Percentiles rank a stretch among this genome's conserved stretches.
Evolutionary conservation across 2,888 invertebrate genomes (phyloP).

Genomic region (Meta bourneti): DNA sequence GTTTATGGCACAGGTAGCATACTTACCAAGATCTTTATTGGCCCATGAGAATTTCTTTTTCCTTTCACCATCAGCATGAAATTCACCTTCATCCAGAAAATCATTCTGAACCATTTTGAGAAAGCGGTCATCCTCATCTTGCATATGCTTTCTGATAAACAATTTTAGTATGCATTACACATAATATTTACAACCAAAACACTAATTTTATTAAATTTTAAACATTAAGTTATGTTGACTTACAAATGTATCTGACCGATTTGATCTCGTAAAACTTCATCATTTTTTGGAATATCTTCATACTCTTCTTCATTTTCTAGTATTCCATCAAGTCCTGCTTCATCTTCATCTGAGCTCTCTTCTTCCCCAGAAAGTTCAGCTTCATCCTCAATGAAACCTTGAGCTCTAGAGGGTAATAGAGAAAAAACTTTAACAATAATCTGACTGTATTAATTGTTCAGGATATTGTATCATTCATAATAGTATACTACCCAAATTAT

Average conservation of each 20-base stretch:
- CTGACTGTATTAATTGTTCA: too few relatives aligned
- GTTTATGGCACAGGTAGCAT: background rate
- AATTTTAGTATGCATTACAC: background rate
- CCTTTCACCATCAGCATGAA: slow-evolving; percentile 13
- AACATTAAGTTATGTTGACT: background rate
- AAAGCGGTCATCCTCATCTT: slow-evolving; percentile 39
- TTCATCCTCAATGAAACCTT: slow-evolving; percentile 33
- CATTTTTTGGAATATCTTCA: slow-evolving; percentile 16
- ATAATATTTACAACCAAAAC: background rate
- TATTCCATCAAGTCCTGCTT: slow-evolving; percentile 20
- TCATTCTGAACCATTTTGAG: slow-evolving; percentile 13
- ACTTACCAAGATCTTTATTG: slow-evolving; percentile 2
- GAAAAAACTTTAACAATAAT: too few relatives aligned
- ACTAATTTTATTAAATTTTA: background rate
- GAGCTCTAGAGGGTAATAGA: too few relatives aligned
- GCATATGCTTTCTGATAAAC: slow-evolving; percentile 6
- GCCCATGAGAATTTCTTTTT: slow-evolving; percentile 12
- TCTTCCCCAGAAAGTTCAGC: slow-evolving; percentile 41
- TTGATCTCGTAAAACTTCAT: slow-evolving; percentile 22
- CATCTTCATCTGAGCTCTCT: slow-evolving; percentile 33
- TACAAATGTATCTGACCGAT: slow-evolving; percentile 29
- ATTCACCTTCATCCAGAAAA: slow-evolving; percentile 35
- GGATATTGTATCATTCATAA: too few relatives aligned
- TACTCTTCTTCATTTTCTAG: background rate
- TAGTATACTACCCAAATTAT: too few relatives aligned